These are phyloP conservation scores for Columba guinea DNA, from an alignment of 2,797 vertebrate species.

Conservation along the genomic window DNA sequence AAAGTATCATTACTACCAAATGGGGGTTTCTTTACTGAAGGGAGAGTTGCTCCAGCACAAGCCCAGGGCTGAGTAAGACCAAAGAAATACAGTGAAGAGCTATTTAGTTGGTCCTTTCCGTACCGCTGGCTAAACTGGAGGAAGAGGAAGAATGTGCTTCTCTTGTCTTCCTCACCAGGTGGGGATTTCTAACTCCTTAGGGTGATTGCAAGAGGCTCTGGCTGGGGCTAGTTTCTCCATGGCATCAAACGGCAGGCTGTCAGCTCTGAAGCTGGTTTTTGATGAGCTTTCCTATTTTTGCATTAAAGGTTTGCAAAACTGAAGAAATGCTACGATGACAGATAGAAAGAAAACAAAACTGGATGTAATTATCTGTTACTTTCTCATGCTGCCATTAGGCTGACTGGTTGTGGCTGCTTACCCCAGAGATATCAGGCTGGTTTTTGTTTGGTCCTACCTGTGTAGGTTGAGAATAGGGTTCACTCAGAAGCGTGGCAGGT, in stretches of 20 bases:
- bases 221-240: background rate
- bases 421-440: background rate
- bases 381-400: background rate
- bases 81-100: background rate
- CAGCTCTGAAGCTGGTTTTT: background rate
- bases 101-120: background rate
- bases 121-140: background rate
- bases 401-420: background rate
- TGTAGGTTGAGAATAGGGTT: background rate
- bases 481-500: background rate
- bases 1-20: background rate
- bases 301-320: background rate
- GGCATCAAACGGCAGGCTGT: too few relatives aligned
- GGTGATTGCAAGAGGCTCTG: background rate
- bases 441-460: background rate
- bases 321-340: background rate
- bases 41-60: fast-evolving
- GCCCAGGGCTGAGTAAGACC: background rate
- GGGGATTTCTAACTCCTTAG: background rate
- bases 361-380: background rate
- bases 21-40: background rate
- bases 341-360: background rate
- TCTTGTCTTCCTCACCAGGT: background rate
- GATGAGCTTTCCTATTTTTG: background rate
- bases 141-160: background rate